Base-by-base conservation (phyloP, 2,797 vertebrate genomes). In the Hoplostethus atlanticus region DNA sequence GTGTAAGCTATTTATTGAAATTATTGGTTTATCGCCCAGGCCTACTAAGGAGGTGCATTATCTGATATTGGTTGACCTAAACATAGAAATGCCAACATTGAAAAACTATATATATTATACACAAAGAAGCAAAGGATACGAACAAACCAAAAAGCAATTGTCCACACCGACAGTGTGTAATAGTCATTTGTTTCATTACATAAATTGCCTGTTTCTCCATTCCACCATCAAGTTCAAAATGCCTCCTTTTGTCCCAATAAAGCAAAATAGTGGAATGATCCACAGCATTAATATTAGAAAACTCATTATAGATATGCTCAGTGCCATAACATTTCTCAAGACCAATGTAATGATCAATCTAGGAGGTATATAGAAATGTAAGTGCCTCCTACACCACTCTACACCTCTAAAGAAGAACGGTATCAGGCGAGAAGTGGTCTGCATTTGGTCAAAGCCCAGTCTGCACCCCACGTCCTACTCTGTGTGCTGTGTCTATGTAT, bases 401-500 rank as follows among this genome's bases (percentile, higher is more conserved):
- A 42, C 64, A 58, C 25, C 48, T 44, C 11, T 50, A 31, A 65
- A 80, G 34, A 76, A 66, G 52, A 30, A 31, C 54, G 46, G 25
- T 46, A 71, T 51, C 57, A 64, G 64, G 15, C 17, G 31, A 38
- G 57, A 71, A 78, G 73, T 44, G 25, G 74, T 40, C 36, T 70
- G 25, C 71, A 68, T 84, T 75, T 80, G 74, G 77, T 85, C 73
- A 76, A 73, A 64, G 13, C 28, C 3, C 28, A 57, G 40, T 55
- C 64, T 57, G 15, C 17, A 60, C 66, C 56, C 5, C 13, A 65
- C 13, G 51, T 36, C 53, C 54, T 58, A 17, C 34, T 36, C 5
- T 66, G 47, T 31, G 36, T 48, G 10, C 3, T 48, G 31, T 66
- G 21, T 36, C 5, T 66, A 42, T 31, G 12, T n/a, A 31, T 48